These are phyloP conservation scores for Sphenodon punctatus DNA, from an alignment of 2,797 vertebrate genomes.

Conservation along the genomic window DNA sequence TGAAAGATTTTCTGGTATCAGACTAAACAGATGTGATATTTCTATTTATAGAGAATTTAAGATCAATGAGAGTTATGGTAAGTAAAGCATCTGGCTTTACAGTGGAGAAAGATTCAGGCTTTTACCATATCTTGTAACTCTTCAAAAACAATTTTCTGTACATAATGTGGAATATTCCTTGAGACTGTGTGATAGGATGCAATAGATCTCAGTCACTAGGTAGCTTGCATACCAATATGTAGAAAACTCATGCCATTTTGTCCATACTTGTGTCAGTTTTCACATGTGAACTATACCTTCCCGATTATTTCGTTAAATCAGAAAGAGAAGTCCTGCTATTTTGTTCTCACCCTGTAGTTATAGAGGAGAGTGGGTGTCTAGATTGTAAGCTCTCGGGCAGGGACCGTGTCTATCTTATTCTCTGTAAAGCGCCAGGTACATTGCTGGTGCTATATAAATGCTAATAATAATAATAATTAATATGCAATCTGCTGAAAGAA, in stretches of 20 bases:
- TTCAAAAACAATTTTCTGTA: neutral
- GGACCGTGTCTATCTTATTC: too few species aligned
- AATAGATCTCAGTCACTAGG: neutral
- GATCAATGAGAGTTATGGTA: neutral
- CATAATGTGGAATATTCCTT: neutral
- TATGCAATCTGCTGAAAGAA: too few species aligned
- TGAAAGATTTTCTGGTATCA: neutral
- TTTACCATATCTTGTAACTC: neutral
- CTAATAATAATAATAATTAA: too few species aligned
- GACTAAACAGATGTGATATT: neutral
- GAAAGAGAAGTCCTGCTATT: slow-evolving; percentile 49
- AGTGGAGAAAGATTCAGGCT: neutral
- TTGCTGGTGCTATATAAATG: too few species aligned
- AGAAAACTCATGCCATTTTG: slow-evolving; percentile 30
- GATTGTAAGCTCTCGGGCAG: too few species aligned
- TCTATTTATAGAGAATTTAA: neutral
- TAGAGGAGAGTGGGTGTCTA: too few species aligned
- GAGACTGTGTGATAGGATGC: neutral
- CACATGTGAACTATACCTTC: slow-evolving; percentile 55
- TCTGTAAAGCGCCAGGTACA: too few species aligned
- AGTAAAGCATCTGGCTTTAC: neutral
- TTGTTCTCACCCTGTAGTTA: slow-evolving; percentile 27
- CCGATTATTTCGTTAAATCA: slow-evolving; percentile 61
- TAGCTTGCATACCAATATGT: neutral
- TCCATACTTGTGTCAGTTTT: slow-evolving; percentile 53